Conservation (phyloP, 2,797 vertebrate genomes). For the Cuniculus paca region DNA sequence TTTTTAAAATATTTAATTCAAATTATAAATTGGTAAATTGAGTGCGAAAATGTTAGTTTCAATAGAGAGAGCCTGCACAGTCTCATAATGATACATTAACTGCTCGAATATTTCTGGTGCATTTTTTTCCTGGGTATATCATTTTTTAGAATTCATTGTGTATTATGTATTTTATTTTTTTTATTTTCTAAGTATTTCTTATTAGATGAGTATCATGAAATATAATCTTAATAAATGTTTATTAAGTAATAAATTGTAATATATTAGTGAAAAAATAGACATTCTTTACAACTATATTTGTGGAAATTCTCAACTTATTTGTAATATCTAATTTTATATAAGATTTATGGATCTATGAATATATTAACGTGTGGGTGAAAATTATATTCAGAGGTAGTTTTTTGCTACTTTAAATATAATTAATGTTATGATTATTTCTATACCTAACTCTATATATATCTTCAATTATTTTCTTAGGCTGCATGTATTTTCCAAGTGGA, state of each 20-base stretch:
- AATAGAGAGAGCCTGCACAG: background rate
- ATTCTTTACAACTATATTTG: background rate
- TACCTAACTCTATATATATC: background rate
- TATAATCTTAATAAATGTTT: background rate
- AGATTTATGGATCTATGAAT: background rate
- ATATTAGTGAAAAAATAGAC: background rate
- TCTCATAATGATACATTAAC: background rate
- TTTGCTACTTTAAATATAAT: background rate
- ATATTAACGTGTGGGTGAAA: background rate
- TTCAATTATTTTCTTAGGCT: conserved; percentile 6
- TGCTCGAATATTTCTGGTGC: background rate
- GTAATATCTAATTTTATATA: background rate
- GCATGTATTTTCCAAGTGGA: background rate
- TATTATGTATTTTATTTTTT: background rate
- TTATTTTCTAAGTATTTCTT: background rate
- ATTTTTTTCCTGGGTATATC: background rate
- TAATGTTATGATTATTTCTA: conserved; percentile 13
- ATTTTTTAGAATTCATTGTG: background rate
- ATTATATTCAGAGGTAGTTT: background rate
- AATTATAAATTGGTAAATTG: background rate
- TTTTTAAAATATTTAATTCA: background rate
- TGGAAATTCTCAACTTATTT: background rate
- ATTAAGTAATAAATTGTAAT: background rate
- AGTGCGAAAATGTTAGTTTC: background rate
- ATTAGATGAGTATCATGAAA: background rate